A percentile compares a stretch with the other conserved stretches of the same genome.
phyloP scores from a whole-genome alignment of 2,797 vertebrate genomes.

The Mus spretus region DNA sequence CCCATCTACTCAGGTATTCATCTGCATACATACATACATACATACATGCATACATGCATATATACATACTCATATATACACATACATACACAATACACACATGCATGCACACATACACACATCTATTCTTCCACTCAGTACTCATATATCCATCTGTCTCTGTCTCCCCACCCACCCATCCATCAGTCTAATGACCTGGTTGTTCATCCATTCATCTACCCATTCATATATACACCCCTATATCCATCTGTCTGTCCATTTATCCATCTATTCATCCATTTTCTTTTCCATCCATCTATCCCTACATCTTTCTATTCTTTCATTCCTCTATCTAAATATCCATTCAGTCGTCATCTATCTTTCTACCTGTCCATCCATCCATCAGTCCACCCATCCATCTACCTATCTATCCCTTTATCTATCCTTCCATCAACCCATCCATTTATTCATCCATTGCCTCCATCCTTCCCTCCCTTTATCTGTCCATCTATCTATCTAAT shows the following conservation, averaged over 20 bases:
- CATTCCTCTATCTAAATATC: accelerated
- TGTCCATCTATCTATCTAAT: no score
- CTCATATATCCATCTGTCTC: not conserved
- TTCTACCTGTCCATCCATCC: accelerated
- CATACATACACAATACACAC: no score
- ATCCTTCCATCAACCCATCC: not conserved
- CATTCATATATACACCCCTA: not conserved
- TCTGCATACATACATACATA: no score
- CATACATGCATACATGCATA: no score
- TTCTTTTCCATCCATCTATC: not conserved
- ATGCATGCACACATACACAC: not conserved
- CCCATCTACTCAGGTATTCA: not conserved
- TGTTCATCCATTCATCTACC: accelerated
- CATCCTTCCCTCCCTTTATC: no score
- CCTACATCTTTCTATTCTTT: no score
- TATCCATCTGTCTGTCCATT: accelerated
- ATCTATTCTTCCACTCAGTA: not conserved
- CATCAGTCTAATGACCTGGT: not conserved
- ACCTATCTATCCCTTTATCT: not conserved
- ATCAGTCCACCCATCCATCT: not conserved
- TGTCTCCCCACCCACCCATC: not conserved
- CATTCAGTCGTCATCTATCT: not conserved
- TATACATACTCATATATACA: not conserved
- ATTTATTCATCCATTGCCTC: not conserved
- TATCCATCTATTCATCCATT: no score